Evolutionary conservation across 2,113 vertebrate genomes (phyloP).

Genomic region (Emydura subglobosa): DNA sequence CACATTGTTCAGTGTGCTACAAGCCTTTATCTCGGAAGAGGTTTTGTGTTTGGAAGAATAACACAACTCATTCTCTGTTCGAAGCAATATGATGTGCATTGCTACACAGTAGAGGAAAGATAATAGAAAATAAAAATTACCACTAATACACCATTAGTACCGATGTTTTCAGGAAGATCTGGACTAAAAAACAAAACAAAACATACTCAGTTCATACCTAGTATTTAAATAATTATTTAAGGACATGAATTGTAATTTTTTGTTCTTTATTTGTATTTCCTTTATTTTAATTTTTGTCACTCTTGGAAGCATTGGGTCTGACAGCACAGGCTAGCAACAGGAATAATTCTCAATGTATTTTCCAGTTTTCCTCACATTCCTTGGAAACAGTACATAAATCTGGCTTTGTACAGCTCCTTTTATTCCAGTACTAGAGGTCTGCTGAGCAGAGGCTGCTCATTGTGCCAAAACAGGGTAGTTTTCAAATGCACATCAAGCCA

Average conservation of each 20-base stretch:
- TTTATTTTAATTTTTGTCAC: not conserved
- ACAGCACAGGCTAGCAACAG: not conserved
- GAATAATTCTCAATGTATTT: not conserved
- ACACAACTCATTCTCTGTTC: accelerated
- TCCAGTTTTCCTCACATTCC: not conserved
- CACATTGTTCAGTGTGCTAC: not conserved
- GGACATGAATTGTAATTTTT: not conserved
- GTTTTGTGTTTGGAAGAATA: accelerated
- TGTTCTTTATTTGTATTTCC: not conserved
- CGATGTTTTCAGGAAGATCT: constrained; percentile 74
- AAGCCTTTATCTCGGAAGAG: not conserved
- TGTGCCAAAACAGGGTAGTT: not conserved
- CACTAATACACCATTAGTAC: constrained; percentile 87
- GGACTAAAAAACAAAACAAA: constrained; percentile 75
- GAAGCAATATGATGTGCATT: not conserved
- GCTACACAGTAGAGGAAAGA: not conserved
- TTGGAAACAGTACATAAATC: not conserved
- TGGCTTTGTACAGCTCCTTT: not conserved
- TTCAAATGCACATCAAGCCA: not conserved
- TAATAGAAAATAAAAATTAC: constrained; percentile 76
- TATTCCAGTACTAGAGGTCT: not conserved
- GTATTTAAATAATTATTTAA: not conserved
- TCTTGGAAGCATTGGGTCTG: not conserved
- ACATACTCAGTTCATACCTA: not conserved
- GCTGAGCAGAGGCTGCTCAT: not conserved